Evolutionary conservation across 2,113 vertebrate genomes (phyloP).

Genomic region (Ahaetulla prasina): DNA sequence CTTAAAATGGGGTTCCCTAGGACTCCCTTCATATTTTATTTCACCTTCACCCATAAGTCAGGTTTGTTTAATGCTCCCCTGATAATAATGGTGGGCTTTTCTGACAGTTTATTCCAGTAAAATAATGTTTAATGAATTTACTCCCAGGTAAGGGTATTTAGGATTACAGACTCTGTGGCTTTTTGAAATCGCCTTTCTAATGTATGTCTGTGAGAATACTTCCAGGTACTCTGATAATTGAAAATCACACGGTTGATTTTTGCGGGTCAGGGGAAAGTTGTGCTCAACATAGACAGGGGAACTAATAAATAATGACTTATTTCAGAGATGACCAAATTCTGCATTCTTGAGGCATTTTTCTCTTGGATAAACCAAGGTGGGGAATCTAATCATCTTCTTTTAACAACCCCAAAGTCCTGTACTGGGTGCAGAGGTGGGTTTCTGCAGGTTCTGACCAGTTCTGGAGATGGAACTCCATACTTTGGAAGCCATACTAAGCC

Average conservation of each 20-base stretch:
- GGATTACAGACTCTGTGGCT: not conserved
- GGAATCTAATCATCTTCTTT: not conserved
- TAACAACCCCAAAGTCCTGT: too few relatives aligned
- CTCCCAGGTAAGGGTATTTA: not conserved
- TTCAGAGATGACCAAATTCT: not conserved
- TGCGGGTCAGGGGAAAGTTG: accelerated
- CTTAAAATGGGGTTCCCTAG: not conserved
- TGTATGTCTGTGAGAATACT: not conserved
- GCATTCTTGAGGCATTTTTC: not conserved
- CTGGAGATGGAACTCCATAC: too few relatives aligned
- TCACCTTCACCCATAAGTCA: not conserved
- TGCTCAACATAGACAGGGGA: not conserved
- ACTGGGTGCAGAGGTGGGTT: too few relatives aligned
- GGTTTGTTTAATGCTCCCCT: not conserved
- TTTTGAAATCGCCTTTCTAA: not conserved
- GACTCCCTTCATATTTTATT: not conserved
- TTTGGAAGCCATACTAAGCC: too few relatives aligned
- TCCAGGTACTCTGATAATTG: not conserved
- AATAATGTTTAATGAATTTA: not conserved
- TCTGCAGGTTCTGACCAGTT: too few relatives aligned
- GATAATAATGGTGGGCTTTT: not conserved
- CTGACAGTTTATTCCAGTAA: not conserved
- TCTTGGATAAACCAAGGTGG: not conserved
- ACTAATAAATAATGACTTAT: not conserved
- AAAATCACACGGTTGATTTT: not conserved